Base-by-base conservation (phyloP, 2,113 vertebrate species). In the Atractosteus spatula region DNA sequence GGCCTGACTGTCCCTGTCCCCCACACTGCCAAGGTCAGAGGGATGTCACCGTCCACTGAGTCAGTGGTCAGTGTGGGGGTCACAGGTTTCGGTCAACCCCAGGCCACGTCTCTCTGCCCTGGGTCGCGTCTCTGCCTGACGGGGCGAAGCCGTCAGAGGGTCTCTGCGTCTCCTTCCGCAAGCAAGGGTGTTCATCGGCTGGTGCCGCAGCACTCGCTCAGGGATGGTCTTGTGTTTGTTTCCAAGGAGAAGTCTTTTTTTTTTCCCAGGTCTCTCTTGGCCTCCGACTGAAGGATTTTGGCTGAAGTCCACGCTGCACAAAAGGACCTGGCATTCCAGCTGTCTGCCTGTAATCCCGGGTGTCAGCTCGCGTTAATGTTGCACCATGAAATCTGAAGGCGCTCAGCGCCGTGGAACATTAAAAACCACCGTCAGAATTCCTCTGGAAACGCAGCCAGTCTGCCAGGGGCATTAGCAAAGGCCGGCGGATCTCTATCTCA, bases 311-410 rank as follows among this genome's bases (percentile, higher is more conserved):
- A 97, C 85, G 69, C 88, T 84, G 89, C 92, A 99, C 96, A 99
- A 98, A 98, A 95, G 81, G 80, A 88, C 92, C 90, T 92, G 93
- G 94, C 95, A 98, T 98, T 97, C 95, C 95, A 96, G 93, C 95
- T 96, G 95, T 97, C 96, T 96, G 95, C 93, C 83, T 94, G 93
- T 98, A 98, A 98, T 99, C 96, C 97, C 93, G 89, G 91, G 94
- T 97, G 96, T 99, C 96, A 98, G 95, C 92, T 96, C 93, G 90
- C 88, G 95, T 98, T 99, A 99, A 97, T 94, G 95, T 95, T 96
- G 93, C 93, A 93, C 93, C 92, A 90, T 97, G 95, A 99, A 96
- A 96, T 96, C 95, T 93, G 94, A 96, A 92, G 93, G 94, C 87
- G 90, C 93, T 94, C 92, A 95, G 94, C 92, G 82, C 93, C 92